These are phyloP conservation scores for Subacronicta megacephala DNA, from an alignment of 2,888 invertebrate genomes.

Conservation along the genomic window DNA sequence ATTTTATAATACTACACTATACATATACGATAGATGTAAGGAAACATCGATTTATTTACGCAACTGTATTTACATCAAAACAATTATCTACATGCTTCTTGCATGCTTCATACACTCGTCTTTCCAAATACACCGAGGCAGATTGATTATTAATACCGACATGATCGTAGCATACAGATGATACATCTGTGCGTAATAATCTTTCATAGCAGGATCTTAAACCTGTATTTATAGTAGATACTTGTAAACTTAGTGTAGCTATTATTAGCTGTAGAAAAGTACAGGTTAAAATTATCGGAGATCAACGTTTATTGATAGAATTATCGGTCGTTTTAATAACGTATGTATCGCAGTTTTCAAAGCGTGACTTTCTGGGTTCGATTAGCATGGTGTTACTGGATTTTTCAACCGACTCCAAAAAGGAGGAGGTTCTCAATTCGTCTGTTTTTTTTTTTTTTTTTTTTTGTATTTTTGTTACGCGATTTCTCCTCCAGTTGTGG, in stretches of 20 bases:
- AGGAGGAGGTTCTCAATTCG: too few species aligned
- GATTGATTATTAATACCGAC: constrained; percentile 24
- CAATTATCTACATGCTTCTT: constrained; percentile 5
- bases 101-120: constrained; percentile 11
- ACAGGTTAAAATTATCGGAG: constrained; percentile 5
- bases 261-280: constrained; percentile 24
- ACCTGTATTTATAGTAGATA: constrained; percentile 23
- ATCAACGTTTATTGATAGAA: constrained; percentile 5
- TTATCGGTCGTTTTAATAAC: not conserved
- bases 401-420: too few species aligned
- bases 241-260: constrained; percentile 7
- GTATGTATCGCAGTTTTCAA: not conserved
- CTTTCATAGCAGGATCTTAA: constrained; percentile 8
- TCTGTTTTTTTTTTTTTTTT: too few species aligned
- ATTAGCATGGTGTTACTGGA: too few species aligned
- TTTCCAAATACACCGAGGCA: constrained; percentile 18
- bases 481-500: too few species aligned
- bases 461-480: too few species aligned
- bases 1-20: too few species aligned
- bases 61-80: constrained; percentile 1
- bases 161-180: constrained; percentile 15
- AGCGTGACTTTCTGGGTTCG: too few species aligned
- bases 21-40: too few species aligned
- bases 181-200: constrained; percentile 9
- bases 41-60: not conserved